Evolutionary conservation across 2,888 invertebrate genomes (phyloP), one percentile per base, ranked within the genome.

Genomic region (Eristalis tenax): DNA sequence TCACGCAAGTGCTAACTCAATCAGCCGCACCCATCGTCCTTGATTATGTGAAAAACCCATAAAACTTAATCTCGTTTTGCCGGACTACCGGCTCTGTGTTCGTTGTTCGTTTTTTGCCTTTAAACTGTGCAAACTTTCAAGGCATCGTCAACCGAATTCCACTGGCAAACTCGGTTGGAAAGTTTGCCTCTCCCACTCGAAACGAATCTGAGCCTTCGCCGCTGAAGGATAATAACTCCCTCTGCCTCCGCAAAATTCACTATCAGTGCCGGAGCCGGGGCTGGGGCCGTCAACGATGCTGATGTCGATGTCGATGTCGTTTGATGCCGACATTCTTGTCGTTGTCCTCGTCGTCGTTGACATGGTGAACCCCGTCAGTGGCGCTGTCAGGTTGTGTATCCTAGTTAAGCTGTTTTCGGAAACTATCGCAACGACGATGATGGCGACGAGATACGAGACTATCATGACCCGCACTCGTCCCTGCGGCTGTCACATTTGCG

Each of bases 391-490:
- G 73, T 59, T 78, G 43, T 71, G 22, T 66, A 40, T 71, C 65
- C 61, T 66, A 65, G 65, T 71, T 66, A 66, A 66, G 38, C 63
- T 63, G 26, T 68, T 71, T 76, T 6, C 28, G 73, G 18, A 68
- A 78, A 73, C 83, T 78, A 77, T 68, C 59, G 61, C 77, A 61
- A 73, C 57, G 63, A 35, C 73, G 56, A 74, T 43, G 76, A 69
- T 69, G 59, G 35, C 38, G 69, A 69, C 64, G 69, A 73, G 57
- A 78, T 83, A 78, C 23, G 74, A 64, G 43, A 65, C 10, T 43
- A n/a, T 76, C 43, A 65, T 32, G 32, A 11, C 59, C 4, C n/a
- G 18, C 57, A 26, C 15, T 23, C 57, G 18, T 26, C 11, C 18
- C 22, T 10, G 8, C 8, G 8, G 1, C 32, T 10, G 32, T 5